Evolutionary conservation across 2,113 vertebrate species (phyloP), one percentile per base, ranked within the genome.

Genomic region (Cyrtonyx montezumae): DNA sequence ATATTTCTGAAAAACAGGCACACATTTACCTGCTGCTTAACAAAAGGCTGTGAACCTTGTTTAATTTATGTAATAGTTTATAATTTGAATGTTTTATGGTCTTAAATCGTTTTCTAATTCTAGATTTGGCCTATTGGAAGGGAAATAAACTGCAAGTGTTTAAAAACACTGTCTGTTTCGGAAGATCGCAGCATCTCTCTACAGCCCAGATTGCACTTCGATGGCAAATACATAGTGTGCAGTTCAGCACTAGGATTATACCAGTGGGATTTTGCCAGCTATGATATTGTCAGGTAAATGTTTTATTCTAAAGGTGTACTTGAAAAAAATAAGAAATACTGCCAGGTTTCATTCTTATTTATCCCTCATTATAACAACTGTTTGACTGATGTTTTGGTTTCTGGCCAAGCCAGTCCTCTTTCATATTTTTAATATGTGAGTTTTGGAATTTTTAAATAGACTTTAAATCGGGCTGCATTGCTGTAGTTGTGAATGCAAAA

Each of bases 191-290:
- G 99, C 95, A 99, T 99, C 92, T 98, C 98, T 79, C 96, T 99
- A 8, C 99, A 99, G 97, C 99, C 99, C 22, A 98, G 99, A 63
- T 98, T 99, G 92, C 99, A 99, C 97, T 99, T 99, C 55, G 99
- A 99, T 56, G 99, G 99, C 66, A 98, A 98, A 96, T 98, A 99
- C 96, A 99, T 99, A 32, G 98, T 99, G 62, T 99, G 99, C 98
- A 99, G 99, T 96, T 99, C 99, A 15, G 99, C 99, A 59, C 97
- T 99, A 18, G 99, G 99, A 62, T 97, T 99, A 32, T 99, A 99
- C 96, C 99, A 99, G 96, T 99, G 99, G 99, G 99, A 99, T 96
- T 99, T 99, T 79, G 98, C 99, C 97, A 99, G 99, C 97, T 99
- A 99, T 80, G 98, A 99, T 95, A 98, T 99, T 97, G 97, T 99